Conservation (phyloP, 2,888 invertebrate species). For the Polylopha cassiicola region DNA sequence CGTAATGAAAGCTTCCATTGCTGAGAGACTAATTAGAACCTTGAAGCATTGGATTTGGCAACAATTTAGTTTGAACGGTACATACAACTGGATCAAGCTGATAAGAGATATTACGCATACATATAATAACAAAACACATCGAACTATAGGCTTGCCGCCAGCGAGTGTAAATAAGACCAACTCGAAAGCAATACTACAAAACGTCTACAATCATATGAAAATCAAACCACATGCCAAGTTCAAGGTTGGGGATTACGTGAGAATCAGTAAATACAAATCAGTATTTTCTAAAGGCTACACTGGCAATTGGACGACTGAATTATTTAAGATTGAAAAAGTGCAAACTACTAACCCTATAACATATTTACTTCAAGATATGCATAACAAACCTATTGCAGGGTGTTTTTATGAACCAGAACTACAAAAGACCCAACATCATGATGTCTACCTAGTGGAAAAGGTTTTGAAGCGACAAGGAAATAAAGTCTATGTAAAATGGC, state of each 20-base stretch:
- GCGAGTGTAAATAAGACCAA: neutral
- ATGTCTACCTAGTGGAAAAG: too few relatives aligned
- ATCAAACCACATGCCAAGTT: neutral
- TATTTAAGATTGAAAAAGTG: constrained; percentile 24
- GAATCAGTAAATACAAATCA: constrained; percentile 24
- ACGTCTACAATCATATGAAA: constrained; percentile 1
- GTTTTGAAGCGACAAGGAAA: too few relatives aligned
- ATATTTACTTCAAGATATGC: constrained; percentile 23
- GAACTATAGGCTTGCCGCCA: constrained; percentile 1
- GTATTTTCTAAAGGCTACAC: constrained; percentile 24
- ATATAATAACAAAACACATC: too few relatives aligned
- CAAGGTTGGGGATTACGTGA: constrained; percentile 17
- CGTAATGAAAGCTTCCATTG: constrained; percentile 7
- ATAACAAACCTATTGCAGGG: constrained; percentile 18
- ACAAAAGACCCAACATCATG: constrained; percentile 18
- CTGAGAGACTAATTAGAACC: too few relatives aligned
- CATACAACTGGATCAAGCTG: too few relatives aligned
- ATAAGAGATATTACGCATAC: too few relatives aligned
- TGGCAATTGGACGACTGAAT: constrained; percentile 26
- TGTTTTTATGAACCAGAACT: constrained; percentile 24
- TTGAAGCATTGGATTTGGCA: too few relatives aligned
- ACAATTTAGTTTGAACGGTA: too few relatives aligned
- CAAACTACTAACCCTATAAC: constrained; percentile 23
- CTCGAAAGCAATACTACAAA: neutral
- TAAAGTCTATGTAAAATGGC: too few relatives aligned